Evolutionary conservation across 2,113 vertebrate genomes (phyloP).

Genomic region (Herpetotheres cachinnans): DNA sequence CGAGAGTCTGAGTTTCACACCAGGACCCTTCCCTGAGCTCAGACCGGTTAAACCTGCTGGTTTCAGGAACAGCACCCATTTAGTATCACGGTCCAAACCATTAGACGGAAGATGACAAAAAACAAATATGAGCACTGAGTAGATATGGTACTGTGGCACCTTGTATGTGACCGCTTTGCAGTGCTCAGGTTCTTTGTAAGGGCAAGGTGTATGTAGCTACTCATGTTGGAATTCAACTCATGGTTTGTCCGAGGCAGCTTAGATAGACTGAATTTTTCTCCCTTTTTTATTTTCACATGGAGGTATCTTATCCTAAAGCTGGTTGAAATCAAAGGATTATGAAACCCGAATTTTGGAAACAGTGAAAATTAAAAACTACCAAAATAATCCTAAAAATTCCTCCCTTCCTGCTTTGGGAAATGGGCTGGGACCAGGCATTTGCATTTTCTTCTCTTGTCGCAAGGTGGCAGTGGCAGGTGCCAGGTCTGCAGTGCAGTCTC

Average conservation of each 20-base stretch:
- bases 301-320: neutral
- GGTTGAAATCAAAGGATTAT: neutral
- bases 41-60: neutral
- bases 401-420: neutral
- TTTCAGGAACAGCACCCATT: neutral
- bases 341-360: accelerated
- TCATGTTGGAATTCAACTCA: neutral
- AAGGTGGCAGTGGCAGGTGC: slow-evolving; percentile 24
- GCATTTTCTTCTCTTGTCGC: neutral
- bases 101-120: neutral
- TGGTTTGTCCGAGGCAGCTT: neutral
- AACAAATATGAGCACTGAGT: accelerated
- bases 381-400: neutral
- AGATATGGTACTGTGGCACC: neutral
- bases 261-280: neutral
- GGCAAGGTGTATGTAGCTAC: neutral
- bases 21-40: neutral
- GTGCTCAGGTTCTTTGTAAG: neutral
- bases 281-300: neutral
- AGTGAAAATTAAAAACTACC: neutral
- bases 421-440: neutral
- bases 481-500: accelerated
- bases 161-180: neutral
- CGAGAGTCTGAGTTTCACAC: neutral
- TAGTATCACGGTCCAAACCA: accelerated